Evolutionary conservation across 2,797 vertebrate species (phyloP), one percentile per base, ranked within the genome.

Genomic region (Acrossocheilus wenchowensis): DNA sequence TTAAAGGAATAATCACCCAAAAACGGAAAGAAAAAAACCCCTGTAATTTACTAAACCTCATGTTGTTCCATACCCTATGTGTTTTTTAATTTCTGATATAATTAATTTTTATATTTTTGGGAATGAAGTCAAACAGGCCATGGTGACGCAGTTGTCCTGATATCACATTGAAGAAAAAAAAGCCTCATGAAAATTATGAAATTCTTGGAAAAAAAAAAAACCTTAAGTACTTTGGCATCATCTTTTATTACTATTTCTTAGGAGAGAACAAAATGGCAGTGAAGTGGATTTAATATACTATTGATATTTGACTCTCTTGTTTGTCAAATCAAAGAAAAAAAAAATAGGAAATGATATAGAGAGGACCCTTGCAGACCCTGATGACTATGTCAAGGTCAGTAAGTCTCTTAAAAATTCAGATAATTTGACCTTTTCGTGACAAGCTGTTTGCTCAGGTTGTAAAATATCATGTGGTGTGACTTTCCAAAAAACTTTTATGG

Each of bases 1-100:
- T 6, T 77, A 64, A 81, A 68, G 43, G 5, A 50, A 34, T 41
- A 78, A 41, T 78, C 77, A 74, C 54, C 21, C 17, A 79, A 45
- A 79, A 64, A 78, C 14, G 26, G 17, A 77, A 36, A 73, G 2
- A 43, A 48, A 10, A 43, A 2, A 43, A 43, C 9, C 6, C 14
- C 17, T 39, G 17, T 12, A 2, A 11, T 71, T n/a, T 57, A 57
- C 52, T 39, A 6, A 19, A 8, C 30, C 30, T 68, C 15, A 36
- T 68, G 15, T 36, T 36, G 64, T 68, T 68, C 64, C 64, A 68
- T 68, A 68, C 6, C 34, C 30, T 36, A 10, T n/a, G 30, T 36
- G 34, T 68, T 68, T 68, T 68, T 36, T 36, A 36, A 68, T 68
- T 68, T 68, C 30, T 36, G 12, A 68, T 26, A 8, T 36, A 19